Conservation (phyloP, 2,113 vertebrate genomes). For the Barbus barbus region DNA sequence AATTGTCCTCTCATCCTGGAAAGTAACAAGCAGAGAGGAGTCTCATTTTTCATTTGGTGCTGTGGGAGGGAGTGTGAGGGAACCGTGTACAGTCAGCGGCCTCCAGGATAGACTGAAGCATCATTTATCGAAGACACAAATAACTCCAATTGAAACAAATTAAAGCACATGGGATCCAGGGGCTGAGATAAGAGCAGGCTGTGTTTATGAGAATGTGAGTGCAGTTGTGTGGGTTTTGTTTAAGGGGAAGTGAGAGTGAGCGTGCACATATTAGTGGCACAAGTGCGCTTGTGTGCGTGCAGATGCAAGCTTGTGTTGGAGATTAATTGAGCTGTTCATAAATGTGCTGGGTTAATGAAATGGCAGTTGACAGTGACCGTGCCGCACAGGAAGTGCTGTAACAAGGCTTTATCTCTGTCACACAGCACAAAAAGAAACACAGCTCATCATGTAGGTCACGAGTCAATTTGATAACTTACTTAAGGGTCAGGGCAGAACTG, state of each 20-base stretch:
- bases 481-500: background rate
- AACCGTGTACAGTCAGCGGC: too few relatives aligned
- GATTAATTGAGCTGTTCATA: conserved; percentile 21
- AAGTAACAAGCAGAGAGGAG: background rate
- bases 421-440: background rate
- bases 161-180: background rate
- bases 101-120: background rate
- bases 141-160: background rate
- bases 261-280: background rate
- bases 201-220: background rate
- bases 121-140: conserved; percentile 8
- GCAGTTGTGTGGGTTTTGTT: too few relatives aligned
- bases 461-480: background rate
- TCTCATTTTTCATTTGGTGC: conserved; percentile 21
- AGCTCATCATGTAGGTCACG: conserved; percentile 19
- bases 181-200: background rate
- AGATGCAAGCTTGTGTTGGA: too few relatives aligned
- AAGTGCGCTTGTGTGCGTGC: background rate
- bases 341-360: conserved; percentile 13
- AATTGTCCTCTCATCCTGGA: background rate
- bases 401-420: background rate
- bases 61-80: background rate
- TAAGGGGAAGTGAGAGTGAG: background rate
- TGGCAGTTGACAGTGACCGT: conserved; percentile 19
- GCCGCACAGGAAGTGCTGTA: conserved; percentile 13